These are phyloP conservation scores for Microctenopoma stevenorrisi DNA, from an alignment of 2,797 vertebrate species.

Conservation along the genomic window DNA sequence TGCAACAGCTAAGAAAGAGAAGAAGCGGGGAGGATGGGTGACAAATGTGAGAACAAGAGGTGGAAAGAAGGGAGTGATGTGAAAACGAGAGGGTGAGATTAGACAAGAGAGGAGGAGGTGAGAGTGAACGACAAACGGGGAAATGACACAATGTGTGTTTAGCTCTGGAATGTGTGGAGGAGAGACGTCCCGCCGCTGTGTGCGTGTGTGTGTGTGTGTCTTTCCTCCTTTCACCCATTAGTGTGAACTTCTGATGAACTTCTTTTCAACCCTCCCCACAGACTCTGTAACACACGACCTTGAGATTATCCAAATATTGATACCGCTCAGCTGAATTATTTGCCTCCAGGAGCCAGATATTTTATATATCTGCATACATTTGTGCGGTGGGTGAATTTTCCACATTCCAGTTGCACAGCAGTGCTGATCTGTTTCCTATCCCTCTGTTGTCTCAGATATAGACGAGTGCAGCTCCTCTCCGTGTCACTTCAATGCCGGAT, in stretches of 20 bases:
- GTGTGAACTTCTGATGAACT: constrained; percentile 66
- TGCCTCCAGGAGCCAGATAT: background rate
- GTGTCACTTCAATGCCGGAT: constrained; percentile 85
- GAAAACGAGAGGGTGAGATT: constrained; percentile 45
- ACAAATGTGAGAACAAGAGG: constrained; percentile 53
- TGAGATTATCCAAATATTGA: constrained; percentile 10
- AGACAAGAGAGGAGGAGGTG: constrained; percentile 25
- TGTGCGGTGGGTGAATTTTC: background rate
- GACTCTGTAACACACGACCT: constrained; percentile 16
- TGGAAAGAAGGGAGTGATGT: constrained; percentile 35
- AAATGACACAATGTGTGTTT: constrained; percentile 72
- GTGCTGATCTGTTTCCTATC: background rate
- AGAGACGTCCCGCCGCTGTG: constrained; percentile 22
- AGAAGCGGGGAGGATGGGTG: constrained; percentile 51
- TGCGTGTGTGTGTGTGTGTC: constrained; percentile 33
- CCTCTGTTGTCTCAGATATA: constrained; percentile 78
- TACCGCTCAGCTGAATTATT: background rate
- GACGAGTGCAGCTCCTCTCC: constrained; percentile 88
- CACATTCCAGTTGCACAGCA: background rate
- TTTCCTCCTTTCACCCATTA: constrained; percentile 53
- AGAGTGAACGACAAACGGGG: constrained; percentile 64
- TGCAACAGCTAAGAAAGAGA: constrained; percentile 47
- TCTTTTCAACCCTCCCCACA: constrained; percentile 31
- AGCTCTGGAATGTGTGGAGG: constrained; percentile 65
- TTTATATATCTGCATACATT: background rate